Percentiles rank a stretch among this genome's conserved stretches.
Conservation (phyloP, 2,113 vertebrate genomes). For the Globicephala melas region DNA sequence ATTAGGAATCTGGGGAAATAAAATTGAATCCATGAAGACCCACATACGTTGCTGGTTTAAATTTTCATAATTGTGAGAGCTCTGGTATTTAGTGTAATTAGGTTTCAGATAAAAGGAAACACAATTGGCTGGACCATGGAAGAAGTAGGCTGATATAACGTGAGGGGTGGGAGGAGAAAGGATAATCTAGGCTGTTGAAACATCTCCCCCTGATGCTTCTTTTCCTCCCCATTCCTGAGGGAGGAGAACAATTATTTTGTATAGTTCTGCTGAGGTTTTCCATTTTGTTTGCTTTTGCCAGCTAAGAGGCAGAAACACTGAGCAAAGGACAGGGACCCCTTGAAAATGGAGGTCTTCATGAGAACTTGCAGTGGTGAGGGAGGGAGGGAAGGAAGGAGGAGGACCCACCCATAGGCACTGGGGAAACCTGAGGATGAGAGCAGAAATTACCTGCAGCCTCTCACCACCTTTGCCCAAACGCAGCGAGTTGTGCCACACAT, state of each 20-base stretch:
- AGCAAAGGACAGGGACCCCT: accelerated
- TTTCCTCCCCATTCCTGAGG: neutral
- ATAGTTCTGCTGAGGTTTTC: neutral
- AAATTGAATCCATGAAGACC: neutral
- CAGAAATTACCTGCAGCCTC: neutral
- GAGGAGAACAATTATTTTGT: neutral
- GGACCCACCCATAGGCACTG: accelerated
- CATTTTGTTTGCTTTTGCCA: neutral
- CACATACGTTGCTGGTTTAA: neutral
- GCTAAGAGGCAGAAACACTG: neutral
- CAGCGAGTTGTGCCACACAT: accelerated
- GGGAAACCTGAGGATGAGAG: too few species aligned
- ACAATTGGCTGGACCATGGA: neutral
- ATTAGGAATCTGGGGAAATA: neutral
- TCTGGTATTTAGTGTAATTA: neutral
- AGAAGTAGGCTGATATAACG: accelerated
- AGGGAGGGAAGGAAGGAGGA: too few species aligned
- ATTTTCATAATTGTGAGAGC: neutral
- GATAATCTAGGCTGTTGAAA: neutral
- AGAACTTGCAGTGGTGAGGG: neutral
- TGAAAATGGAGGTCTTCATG: too few species aligned
- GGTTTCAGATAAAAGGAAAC: neutral
- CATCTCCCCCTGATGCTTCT: neutral
- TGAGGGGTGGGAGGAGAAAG: accelerated
- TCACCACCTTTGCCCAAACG: accelerated